Evolutionary conservation across 2,888 invertebrate species (phyloP).

Genomic region (Conomelus anceps): DNA sequence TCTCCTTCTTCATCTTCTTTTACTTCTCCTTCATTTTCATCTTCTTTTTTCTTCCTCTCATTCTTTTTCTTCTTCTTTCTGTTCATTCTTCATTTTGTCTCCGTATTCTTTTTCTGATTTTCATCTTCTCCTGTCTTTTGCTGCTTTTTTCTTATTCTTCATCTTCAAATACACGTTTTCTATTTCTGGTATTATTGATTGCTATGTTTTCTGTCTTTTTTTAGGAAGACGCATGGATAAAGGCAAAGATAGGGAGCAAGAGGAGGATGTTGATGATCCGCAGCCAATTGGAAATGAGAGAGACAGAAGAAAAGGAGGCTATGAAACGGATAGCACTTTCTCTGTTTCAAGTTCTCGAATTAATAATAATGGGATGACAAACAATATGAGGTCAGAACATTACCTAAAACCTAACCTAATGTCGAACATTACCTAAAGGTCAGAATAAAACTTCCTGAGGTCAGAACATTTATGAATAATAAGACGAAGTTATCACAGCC

Average conservation of each 20-base stretch:
- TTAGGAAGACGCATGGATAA: not conserved
- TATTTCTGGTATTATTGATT: not conserved
- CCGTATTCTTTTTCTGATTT: not conserved
- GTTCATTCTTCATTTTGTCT: slow-evolving; percentile 13
- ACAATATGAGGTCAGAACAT: not conserved
- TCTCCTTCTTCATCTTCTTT: too few relatives aligned
- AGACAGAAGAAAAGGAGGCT: not conserved
- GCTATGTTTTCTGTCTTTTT: not conserved
- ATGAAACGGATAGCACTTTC: not conserved
- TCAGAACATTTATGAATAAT: too few relatives aligned
- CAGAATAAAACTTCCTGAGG: too few relatives aligned
- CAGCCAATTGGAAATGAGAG: not conserved
- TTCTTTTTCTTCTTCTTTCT: slow-evolving; percentile 5
- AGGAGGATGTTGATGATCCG: not conserved
- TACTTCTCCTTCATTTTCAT: too few relatives aligned
- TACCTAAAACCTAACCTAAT: too few relatives aligned
- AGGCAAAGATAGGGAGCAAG: not conserved
- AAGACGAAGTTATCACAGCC: too few relatives aligned
- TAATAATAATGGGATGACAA: not conserved
- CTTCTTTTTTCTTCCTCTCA: too few relatives aligned
- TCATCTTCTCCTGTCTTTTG: not conserved
- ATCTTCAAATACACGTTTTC: not conserved
- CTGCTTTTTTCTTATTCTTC: not conserved
- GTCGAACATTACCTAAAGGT: too few relatives aligned
- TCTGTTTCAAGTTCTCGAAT: not conserved